These are phyloP conservation scores for Pseudochaenichthys georgianus DNA, from an alignment of 2,797 vertebrate species.

Conservation along the genomic window DNA sequence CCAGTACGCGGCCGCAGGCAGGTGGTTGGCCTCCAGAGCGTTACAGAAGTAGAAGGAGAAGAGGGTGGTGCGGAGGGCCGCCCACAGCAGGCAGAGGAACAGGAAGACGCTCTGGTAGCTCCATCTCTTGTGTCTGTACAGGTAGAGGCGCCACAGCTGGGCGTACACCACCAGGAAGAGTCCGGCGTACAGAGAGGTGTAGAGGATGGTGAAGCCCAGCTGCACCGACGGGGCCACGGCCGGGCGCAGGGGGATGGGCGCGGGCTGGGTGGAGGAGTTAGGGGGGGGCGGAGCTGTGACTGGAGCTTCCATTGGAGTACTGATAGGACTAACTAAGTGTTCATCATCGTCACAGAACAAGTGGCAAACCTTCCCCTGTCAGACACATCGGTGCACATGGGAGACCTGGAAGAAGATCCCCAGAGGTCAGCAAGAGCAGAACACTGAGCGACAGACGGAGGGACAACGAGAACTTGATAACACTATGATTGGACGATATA, in stretches of 20 bases:
- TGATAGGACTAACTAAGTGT: slow-evolving; percentile 11
- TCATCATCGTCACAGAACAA: slow-evolving; percentile 33
- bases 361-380: slow-evolving; percentile 1
- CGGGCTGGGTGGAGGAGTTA: slow-evolving; percentile 61
- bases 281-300: slow-evolving; percentile 35
- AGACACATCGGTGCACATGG: slow-evolving; percentile 9
- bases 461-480: background rate
- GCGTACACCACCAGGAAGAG: slow-evolving; percentile 89
- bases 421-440: background rate
- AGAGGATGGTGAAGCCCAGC: slow-evolving; percentile 89
- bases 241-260: slow-evolving; percentile 82
- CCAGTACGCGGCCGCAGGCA: slow-evolving; percentile 87
- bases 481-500: background rate
- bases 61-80: slow-evolving; percentile 89
- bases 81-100: slow-evolving; percentile 91
- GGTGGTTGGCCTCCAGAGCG: slow-evolving; percentile 87
- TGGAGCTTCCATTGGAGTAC: slow-evolving; percentile 68
- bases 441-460: background rate
- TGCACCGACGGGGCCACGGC: slow-evolving; percentile 88
- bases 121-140: slow-evolving; percentile 90
- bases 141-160: slow-evolving; percentile 91
- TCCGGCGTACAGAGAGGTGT: slow-evolving; percentile 84
- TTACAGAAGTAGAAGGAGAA: slow-evolving; percentile 92
- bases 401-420: slow-evolving; percentile 28
- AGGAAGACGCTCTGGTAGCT: slow-evolving; percentile 93